Evolutionary conservation across 2,888 invertebrate species (phyloP).

Genomic region (Agrotis ipsilon): DNA sequence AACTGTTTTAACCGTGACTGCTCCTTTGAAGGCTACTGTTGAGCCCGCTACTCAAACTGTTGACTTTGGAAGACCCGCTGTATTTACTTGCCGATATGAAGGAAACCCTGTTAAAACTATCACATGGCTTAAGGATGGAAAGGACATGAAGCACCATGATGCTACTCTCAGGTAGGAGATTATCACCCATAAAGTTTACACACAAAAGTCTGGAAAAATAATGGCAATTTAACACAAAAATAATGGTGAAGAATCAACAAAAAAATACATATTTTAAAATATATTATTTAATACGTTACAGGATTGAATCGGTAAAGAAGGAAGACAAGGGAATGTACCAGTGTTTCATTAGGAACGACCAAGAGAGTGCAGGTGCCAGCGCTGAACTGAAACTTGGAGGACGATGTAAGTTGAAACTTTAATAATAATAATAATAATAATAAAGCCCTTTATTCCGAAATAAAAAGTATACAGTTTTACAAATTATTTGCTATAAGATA

Average conservation of each 20-base stretch:
- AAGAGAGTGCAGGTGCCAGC: slow-evolving; percentile 97
- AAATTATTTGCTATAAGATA: no score
- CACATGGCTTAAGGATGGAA: slow-evolving; percentile 98
- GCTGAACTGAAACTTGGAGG: slow-evolving; percentile 98
- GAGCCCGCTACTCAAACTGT: slow-evolving; percentile 98
- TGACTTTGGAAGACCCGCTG: slow-evolving; percentile 98
- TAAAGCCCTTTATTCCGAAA: no score
- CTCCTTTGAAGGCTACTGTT: slow-evolving; percentile 96
- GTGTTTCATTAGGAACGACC: slow-evolving; percentile 98
- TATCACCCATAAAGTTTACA: no score
- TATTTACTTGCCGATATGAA: slow-evolving; percentile 97
- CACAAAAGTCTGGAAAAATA: background rate
- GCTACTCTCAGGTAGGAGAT: slow-evolving; percentile 92
- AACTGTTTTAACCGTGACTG: slow-evolving; percentile 97
- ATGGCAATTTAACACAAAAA: background rate
- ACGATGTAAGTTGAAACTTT: slow-evolving; percentile 92
- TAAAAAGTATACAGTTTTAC: no score
- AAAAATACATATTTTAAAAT: no score
- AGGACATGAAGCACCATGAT: slow-evolving; percentile 95
- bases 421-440: no score
- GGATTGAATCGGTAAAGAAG: slow-evolving; percentile 97
- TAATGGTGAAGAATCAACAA: no score
- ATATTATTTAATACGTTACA: slow-evolving; percentile 64
- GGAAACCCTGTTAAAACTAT: slow-evolving; percentile 98
- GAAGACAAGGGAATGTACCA: slow-evolving; percentile 99